A percentile compares a stretch with the other conserved stretches of the same genome.
phyloP scores from a whole-genome alignment of 2,113 vertebrate genomes.

The Prunella fulvescens region DNA sequence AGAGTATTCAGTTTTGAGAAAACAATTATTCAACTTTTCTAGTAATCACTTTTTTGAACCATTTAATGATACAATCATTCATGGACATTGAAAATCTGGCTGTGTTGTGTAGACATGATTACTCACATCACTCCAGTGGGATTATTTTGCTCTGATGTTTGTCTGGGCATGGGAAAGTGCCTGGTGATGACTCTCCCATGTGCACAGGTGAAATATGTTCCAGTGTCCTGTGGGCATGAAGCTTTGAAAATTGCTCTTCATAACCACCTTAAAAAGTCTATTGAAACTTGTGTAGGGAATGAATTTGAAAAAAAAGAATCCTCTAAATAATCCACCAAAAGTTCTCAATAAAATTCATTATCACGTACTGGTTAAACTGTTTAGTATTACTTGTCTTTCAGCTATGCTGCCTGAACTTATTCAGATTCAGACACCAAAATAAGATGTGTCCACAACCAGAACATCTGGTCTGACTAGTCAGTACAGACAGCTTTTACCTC shows the following conservation, averaged over 20 bases:
- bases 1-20: background rate
- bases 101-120: background rate
- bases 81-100: background rate
- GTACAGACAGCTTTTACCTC: background rate
- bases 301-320: background rate
- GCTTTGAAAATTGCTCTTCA: background rate
- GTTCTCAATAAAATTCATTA: background rate
- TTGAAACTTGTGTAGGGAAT: background rate
- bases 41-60: background rate
- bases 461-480: background rate
- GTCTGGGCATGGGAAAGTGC: background rate
- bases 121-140: background rate
- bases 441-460: background rate
- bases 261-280: background rate
- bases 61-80: background rate
- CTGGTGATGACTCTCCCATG: background rate
- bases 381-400: background rate
- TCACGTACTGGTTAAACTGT: background rate
- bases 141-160: background rate
- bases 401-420: background rate
- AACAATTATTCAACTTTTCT: background rate
- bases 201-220: background rate
- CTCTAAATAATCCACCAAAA: background rate
- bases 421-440: background rate
- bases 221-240: background rate